These are phyloP conservation scores for Bothrops alternatus DNA, from an alignment of 2,797 vertebrate species.

Conservation along the genomic window DNA sequence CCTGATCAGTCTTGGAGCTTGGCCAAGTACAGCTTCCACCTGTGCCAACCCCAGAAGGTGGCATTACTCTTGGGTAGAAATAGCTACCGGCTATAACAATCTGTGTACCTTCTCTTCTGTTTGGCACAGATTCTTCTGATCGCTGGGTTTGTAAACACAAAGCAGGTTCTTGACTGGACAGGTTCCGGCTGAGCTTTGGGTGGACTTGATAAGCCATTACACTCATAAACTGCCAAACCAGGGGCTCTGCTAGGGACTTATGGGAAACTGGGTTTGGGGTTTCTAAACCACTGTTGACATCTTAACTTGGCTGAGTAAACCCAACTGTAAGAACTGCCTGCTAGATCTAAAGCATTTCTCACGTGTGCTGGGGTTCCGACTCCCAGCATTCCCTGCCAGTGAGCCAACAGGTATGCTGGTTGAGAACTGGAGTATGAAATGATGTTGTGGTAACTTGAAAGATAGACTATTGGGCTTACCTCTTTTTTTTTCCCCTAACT, in stretches of 20 bases:
- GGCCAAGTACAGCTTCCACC: constrained; percentile 34
- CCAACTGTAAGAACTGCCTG: not conserved
- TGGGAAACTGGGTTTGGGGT: not conserved
- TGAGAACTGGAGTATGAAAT: not conserved
- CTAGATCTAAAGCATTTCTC: not conserved
- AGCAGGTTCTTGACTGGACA: constrained; percentile 38
- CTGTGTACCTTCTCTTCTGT: constrained; percentile 49
- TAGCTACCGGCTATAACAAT: constrained; percentile 60
- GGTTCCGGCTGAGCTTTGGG: constrained; percentile 34
- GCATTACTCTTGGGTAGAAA: constrained; percentile 36
- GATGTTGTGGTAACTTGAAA: not conserved
- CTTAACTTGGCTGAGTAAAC: not conserved
- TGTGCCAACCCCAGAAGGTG: constrained; percentile 50
- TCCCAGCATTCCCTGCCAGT: not conserved
- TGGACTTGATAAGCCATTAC: not conserved
- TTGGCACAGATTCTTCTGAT: constrained; percentile 33
- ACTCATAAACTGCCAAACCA: not conserved
- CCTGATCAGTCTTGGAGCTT: constrained; percentile 45
- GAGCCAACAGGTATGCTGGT: not conserved
- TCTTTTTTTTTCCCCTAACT: not conserved
- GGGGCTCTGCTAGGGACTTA: not conserved
- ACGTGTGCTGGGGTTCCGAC: not conserved
- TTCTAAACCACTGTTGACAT: not conserved
- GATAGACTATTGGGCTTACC: not conserved
- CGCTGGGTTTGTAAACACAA: constrained; percentile 53